Base-by-base conservation (phyloP, 1,140 invertebrate genomes). In the Cyclargus thomasi region DNA sequence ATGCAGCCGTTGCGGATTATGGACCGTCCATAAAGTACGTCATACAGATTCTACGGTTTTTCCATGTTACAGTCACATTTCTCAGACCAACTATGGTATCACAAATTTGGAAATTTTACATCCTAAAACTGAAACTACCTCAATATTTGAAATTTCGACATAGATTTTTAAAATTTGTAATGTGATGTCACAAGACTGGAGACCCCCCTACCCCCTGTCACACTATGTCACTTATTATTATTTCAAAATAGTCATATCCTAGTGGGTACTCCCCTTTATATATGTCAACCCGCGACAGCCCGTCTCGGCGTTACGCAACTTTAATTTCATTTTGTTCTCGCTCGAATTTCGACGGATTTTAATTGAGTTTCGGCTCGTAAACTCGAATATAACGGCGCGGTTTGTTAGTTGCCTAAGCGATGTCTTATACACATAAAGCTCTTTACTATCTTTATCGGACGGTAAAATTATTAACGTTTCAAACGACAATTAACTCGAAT, bases 381-480 rank as follows among this genome's bases (percentile, higher is more conserved):
- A 86, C 71, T 80, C 71, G 70, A 62, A 66, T 73, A 76, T 71
- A 71, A 70, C 71, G 39, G 70, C 73, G 77, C 77, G 80, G 82
- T 84, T 81, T 85, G 81, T 85, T 83, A 82, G 82, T 77, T 75
- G 71, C 77, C 78, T 80, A 83, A 85, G 70, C 78, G 53, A 66
- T 66, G 78, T 80, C 79, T 85, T 84, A 77, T 77, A 75, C 70
- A 70, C 74, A 77, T 82, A 80, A 82, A 75, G 71, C 71, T 80
- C 82, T 79, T 81, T 84, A 82, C 74, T 71, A 73, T 81, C 79
- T 78, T 83, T 85, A 82, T 84, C 76, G 77, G 72, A 78, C 79
- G 68, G 77, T 88, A 84, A 85, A 85, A 75, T 82, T 85, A 85
- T 86, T 85, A 85, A 83, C 71, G 70, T 65, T 67, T 80, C 81